These are phyloP conservation scores for Porites lutea DNA, from an alignment of 64 coral and sea anemone genomes.

Conservation along the genomic window DNA sequence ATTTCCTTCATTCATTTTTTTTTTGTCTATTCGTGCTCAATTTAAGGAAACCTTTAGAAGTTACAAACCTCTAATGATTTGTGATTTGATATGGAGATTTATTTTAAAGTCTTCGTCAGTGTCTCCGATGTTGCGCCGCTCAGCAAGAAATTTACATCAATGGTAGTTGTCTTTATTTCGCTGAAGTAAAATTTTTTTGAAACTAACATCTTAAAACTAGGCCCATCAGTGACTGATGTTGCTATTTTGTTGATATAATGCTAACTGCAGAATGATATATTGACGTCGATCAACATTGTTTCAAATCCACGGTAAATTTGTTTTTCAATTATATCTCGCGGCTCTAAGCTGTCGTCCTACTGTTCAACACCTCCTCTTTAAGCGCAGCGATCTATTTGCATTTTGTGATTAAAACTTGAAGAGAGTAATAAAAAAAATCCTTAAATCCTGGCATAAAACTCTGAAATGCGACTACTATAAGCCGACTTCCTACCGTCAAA, in stretches of 20 bases:
- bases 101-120: no score
- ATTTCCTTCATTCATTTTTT: no score
- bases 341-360: background rate
- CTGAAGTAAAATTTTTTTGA: no score
- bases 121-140: no score
- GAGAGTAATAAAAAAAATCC: background rate
- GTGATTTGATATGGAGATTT: no score
- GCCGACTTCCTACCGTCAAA: background rate
- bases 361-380: background rate
- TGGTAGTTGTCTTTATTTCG: no score
- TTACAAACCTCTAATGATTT: no score
- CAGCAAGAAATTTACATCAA: no score
- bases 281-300: background rate
- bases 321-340: background rate
- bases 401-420: constrained; percentile 42
- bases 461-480: constrained; percentile 3
- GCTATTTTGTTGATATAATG: background rate
- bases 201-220: no score
- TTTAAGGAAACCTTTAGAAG: no score
- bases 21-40: no score
- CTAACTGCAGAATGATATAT: background rate
- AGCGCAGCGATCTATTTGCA: constrained; percentile 2
- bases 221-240: no score
- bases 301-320: background rate
- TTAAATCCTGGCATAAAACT: background rate